Percentiles rank a stretch among this genome's conserved stretches.
Evolutionary conservation across 1,140 invertebrate genomes (phyloP).

Genomic region (Physella acuta): DNA sequence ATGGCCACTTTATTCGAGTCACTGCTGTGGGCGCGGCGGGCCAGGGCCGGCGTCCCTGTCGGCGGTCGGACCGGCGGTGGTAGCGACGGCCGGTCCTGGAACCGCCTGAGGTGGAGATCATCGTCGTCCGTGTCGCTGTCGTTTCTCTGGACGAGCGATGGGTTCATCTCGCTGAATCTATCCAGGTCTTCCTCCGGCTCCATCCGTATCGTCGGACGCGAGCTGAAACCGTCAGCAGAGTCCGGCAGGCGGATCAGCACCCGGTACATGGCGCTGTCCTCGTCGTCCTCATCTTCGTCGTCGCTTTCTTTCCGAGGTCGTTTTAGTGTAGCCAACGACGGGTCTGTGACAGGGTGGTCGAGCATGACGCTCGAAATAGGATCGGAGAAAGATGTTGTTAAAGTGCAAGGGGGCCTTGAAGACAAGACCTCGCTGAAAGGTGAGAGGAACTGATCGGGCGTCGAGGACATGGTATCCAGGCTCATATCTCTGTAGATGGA

Average conservation of each 20-base stretch:
- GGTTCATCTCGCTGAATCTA: slow-evolving; percentile 30
- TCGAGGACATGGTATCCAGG: background rate
- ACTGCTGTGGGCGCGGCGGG: slow-evolving; percentile 40
- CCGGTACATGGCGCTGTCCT: slow-evolving; percentile 71
- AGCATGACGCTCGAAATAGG: slow-evolving; percentile 26
- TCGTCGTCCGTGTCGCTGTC: slow-evolving; percentile 30
- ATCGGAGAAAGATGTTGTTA: slow-evolving; percentile 39
- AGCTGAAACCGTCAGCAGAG: slow-evolving; percentile 11
- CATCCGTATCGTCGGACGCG: slow-evolving; percentile 38
- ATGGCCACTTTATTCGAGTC: slow-evolving; percentile 47
- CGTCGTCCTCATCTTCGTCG: slow-evolving; percentile 27
- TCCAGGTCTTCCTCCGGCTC: slow-evolving; percentile 36
- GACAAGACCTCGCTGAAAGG: slow-evolving; percentile 7
- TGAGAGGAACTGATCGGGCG: slow-evolving; percentile 23
- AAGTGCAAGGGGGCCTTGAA: slow-evolving; percentile 12
- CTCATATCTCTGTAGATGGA: background rate
- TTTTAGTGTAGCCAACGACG: background rate
- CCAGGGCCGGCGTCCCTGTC: slow-evolving; percentile 49
- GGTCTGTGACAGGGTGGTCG: slow-evolving; percentile 14
- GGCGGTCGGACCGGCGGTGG: slow-evolving; percentile 31
- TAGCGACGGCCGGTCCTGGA: background rate
- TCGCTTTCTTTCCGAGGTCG: slow-evolving; percentile 6
- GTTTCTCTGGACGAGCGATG: slow-evolving; percentile 23
- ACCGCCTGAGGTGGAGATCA: background rate
- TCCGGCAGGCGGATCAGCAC: slow-evolving; percentile 80